Conservation (phyloP, 2,113 vertebrate species). For the Clarias gariepinus region DNA sequence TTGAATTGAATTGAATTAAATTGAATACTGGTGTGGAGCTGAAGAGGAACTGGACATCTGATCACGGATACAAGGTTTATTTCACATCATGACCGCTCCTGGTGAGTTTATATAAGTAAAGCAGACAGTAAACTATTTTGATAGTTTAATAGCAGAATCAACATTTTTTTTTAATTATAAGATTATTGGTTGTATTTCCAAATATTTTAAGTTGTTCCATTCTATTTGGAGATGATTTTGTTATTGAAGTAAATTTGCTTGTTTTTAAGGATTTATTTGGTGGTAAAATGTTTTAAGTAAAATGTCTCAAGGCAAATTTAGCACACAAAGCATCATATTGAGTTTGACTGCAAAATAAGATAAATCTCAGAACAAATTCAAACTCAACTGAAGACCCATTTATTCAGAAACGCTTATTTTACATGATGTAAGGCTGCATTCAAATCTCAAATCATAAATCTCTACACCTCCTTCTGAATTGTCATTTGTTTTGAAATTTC, state of each 20-base stretch:
- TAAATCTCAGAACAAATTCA: too few species aligned
- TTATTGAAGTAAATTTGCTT: background rate
- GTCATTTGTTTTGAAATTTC: too few species aligned
- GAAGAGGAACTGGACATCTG: background rate
- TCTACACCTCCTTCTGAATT: too few species aligned
- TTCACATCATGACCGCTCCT: background rate
- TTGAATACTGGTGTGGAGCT: slow-evolving; percentile 16
- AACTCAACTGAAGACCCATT: too few species aligned
- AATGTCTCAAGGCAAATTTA: background rate
- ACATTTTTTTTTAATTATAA: background rate
- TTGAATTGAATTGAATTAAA: too few species aligned
- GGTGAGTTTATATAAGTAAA: background rate
- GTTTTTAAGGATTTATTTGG: background rate
- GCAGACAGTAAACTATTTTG: background rate
- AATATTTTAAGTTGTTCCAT: background rate
- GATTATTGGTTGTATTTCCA: background rate
- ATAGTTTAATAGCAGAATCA: background rate
- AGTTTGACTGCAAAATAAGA: too few species aligned
- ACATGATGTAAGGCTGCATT: too few species aligned
- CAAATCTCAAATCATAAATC: too few species aligned
- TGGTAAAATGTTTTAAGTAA: background rate
- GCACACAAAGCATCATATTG: too few species aligned
- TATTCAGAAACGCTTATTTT: too few species aligned
- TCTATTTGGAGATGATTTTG: background rate
- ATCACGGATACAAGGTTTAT: slow-evolving; percentile 18